Evolutionary conservation across 2,888 invertebrate genomes (phyloP).

Genomic region (Chalcosyrphus nemorum): DNA sequence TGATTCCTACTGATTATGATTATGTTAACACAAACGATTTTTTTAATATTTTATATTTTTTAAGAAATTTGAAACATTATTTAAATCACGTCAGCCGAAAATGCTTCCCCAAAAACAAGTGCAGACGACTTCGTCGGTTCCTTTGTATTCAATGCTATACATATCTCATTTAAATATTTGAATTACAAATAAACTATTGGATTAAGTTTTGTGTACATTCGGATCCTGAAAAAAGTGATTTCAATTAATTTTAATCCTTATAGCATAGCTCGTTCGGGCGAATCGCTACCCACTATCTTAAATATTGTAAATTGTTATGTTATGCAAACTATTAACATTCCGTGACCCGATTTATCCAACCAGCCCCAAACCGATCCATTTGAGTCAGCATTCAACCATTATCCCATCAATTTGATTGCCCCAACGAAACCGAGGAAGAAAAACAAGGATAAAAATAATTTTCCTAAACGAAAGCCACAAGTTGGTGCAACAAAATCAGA

Average conservation of each 20-base stretch:
- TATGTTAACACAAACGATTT: too few relatives aligned
- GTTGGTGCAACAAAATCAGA: constrained; percentile 52
- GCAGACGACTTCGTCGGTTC: too few relatives aligned
- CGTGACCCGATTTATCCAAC: constrained; percentile 22
- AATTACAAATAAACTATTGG: constrained; percentile 2
- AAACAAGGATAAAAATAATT: constrained; percentile 13
- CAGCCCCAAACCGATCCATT: constrained; percentile 26
- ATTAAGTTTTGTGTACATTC: background rate
- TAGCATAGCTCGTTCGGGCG: background rate
- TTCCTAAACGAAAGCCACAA: constrained; percentile 34
- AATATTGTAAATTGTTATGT: constrained; percentile 6
- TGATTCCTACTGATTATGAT: too few relatives aligned
- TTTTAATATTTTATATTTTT: too few relatives aligned
- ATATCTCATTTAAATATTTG: too few relatives aligned
- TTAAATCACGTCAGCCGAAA: too few relatives aligned
- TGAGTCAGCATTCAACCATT: constrained; percentile 29
- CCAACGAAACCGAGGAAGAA: constrained; percentile 7
- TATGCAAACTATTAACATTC: constrained; percentile 23
- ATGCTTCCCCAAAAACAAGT: too few relatives aligned
- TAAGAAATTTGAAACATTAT: too few relatives aligned
- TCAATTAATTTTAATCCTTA: background rate
- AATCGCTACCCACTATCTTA: background rate
- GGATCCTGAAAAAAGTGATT: background rate
- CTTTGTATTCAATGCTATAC: too few relatives aligned
- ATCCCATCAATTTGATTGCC: constrained; percentile 31